A percentile compares a stretch with the other conserved stretches of the same genome.
Conservation (phyloP, 2,888 invertebrate species). For the Cephus pulcher region DNA sequence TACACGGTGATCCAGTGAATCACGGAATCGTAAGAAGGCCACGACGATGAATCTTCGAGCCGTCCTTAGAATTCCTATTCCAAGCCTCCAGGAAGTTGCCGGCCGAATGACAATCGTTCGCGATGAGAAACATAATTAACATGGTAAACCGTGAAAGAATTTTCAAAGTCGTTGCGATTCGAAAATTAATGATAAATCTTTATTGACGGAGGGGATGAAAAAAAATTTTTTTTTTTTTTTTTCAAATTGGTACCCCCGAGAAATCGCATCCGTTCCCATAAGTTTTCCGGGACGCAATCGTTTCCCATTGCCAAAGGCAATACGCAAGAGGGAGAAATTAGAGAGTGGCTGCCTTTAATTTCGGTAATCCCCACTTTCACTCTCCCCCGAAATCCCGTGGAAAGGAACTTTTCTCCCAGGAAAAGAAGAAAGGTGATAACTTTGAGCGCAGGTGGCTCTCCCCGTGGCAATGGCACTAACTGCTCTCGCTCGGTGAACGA, state of each 20-base stretch:
- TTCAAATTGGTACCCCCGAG: no score
- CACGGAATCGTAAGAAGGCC: no score
- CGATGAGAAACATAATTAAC: slow-evolving; percentile 17
- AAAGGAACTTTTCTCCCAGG: slow-evolving; percentile 35
- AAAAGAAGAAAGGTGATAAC: slow-evolving; percentile 44
- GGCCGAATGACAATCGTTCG: no score
- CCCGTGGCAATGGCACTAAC: slow-evolving; percentile 35
- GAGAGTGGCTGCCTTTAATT: slow-evolving; percentile 36
- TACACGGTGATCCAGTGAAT: no score
- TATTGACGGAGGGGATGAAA: no score
- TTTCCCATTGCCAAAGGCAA: background rate
- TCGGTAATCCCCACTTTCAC: slow-evolving; percentile 37
- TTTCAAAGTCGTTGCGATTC: background rate
- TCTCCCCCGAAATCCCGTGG: slow-evolving; percentile 38
- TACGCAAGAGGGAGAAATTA: slow-evolving; percentile 21
- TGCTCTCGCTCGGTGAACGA: slow-evolving; percentile 20
- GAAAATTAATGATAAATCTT: background rate
- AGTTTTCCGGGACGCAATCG: no score
- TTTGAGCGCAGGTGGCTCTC: slow-evolving; percentile 51
- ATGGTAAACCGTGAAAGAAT: slow-evolving; percentile 7
- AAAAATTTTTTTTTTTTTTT: no score
- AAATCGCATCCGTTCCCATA: no score
- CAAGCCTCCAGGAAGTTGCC: slow-evolving; percentile 20
- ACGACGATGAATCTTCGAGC: slow-evolving; percentile 3
- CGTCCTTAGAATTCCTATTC: slow-evolving; percentile 17